Evolutionary conservation across 2,113 vertebrate species (phyloP).

Genomic region (Elgaria multicarinata): DNA sequence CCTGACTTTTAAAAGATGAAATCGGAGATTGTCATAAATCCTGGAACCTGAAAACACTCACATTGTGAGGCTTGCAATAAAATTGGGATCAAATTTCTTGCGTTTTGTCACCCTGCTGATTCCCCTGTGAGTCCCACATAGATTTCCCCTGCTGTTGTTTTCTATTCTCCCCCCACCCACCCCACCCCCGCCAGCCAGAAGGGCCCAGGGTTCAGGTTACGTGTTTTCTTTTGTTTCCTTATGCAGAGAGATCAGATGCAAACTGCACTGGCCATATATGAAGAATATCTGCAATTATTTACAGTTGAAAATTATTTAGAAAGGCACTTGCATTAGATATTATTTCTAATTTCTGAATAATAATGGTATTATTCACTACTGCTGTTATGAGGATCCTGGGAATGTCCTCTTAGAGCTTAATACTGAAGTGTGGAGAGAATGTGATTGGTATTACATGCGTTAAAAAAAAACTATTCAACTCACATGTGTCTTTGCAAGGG

Average conservation of each 20-base stretch:
- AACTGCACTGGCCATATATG: not conserved
- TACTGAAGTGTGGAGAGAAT: not conserved
- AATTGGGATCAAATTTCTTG: not conserved
- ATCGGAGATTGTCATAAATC: not conserved
- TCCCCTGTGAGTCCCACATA: not conserved
- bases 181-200: not conserved
- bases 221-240: not conserved
- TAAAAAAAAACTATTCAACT: not conserved
- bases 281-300: not conserved
- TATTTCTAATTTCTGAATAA: too few relatives aligned
- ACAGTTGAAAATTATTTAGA: not conserved
- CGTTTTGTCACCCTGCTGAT: slow-evolving; percentile 3
- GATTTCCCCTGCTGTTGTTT: not conserved
- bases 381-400: not conserved
- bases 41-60: not conserved
- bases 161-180: not conserved
- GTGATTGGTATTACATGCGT: not conserved
- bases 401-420: not conserved
- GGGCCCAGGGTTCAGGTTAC: not conserved
- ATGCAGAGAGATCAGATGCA: not conserved
- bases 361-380: not conserved
- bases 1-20: not conserved
- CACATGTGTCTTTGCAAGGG: not conserved
- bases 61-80: not conserved
- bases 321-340: too few relatives aligned